Conservation (phyloP, 1,140 invertebrate species). For the Drosophila nebulosa region DNA sequence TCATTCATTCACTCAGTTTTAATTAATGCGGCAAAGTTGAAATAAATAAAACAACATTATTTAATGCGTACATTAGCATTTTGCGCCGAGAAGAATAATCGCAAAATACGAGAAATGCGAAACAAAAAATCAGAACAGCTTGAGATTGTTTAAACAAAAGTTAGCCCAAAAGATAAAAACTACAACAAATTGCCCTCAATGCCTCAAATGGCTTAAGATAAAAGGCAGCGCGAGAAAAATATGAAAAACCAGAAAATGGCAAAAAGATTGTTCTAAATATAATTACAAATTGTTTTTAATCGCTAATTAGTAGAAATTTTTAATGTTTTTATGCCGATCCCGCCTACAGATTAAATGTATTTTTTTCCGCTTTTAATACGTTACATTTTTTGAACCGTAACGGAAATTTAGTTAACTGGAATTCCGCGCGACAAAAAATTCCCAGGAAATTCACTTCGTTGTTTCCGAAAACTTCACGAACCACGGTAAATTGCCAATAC, state of each 20-base stretch:
- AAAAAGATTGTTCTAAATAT: neutral
- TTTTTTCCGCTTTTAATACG: too few relatives aligned
- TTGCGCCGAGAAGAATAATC: conserved; percentile 27
- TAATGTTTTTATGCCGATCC: neutral
- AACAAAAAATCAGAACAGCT: conserved; percentile 35
- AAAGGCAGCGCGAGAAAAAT: neutral
- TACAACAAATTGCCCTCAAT: neutral
- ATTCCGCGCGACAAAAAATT: conserved; percentile 17
- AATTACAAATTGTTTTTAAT: neutral
- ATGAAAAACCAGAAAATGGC: neutral
- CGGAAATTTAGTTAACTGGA: neutral
- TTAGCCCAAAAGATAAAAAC: neutral
- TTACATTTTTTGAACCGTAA: neutral
- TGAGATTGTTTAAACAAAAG: conserved; percentile 64
- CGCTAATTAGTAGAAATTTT: neutral
- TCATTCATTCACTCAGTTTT: conserved; percentile 43
- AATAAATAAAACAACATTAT: conserved; percentile 45
- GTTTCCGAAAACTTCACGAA: neutral
- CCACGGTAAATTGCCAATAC: neutral
- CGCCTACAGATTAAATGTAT: too few relatives aligned
- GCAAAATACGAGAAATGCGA: conserved; percentile 29
- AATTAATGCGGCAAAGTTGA: conserved; percentile 72
- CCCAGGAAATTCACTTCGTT: neutral
- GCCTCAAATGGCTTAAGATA: neutral
- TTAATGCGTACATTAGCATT: conserved; percentile 68